phyloP scores from a whole-genome alignment of 2,113 vertebrate species.

The Thamnophis sirtalis region DNA sequence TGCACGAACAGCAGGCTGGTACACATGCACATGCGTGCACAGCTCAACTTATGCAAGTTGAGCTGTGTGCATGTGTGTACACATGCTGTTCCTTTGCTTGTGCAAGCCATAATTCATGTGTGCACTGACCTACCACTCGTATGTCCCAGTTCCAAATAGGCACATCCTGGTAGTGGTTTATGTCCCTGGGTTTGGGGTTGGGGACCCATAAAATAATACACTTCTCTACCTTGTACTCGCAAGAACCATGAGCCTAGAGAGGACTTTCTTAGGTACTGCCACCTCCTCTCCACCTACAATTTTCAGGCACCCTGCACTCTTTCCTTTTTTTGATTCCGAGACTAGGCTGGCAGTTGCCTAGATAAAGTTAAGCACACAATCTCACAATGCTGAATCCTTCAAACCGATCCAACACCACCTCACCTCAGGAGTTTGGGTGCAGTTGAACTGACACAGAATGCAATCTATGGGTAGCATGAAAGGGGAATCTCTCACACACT shows the following conservation, averaged over 20 bases:
- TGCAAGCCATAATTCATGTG: too few relatives aligned
- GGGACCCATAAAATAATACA: background rate
- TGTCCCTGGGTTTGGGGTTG: background rate
- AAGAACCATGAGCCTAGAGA: background rate
- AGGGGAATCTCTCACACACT: background rate
- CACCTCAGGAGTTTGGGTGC: background rate
- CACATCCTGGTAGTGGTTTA: background rate
- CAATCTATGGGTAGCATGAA: background rate
- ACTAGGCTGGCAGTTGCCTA: background rate
- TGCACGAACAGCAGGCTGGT: too few relatives aligned
- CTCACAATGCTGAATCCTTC: background rate
- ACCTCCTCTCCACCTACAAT: background rate
- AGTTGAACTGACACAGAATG: background rate
- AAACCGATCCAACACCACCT: background rate
- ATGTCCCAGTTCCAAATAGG: too few relatives aligned
- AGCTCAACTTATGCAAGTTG: too few relatives aligned
- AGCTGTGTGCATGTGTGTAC: too few relatives aligned
- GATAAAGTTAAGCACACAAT: background rate
- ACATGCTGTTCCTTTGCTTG: too few relatives aligned
- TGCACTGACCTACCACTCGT: too few relatives aligned
- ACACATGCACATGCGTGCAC: fast-evolving
- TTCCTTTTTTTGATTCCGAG: background rate
- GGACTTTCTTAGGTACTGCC: background rate
- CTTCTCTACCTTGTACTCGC: background rate
- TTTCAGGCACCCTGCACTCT: background rate